Conservation (phyloP, 2,797 vertebrate genomes). For the Notolepis coatsorum region DNA sequence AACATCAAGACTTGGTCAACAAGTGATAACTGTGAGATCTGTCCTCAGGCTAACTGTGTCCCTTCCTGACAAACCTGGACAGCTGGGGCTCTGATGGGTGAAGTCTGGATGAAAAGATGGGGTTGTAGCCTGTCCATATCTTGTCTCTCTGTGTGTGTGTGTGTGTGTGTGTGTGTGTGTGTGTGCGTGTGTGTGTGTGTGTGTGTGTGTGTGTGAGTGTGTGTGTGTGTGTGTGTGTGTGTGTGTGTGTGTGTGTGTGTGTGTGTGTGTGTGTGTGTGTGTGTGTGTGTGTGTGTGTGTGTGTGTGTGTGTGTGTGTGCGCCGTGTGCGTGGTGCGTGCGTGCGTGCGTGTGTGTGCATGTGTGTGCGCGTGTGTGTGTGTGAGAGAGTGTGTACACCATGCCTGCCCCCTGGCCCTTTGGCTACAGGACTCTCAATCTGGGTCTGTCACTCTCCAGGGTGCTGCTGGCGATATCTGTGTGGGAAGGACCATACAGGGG, state of each 20-base stretch:
- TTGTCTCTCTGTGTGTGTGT: not conserved
- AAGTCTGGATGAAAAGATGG: constrained; percentile 22
- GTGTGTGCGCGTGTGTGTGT: constrained; percentile 3
- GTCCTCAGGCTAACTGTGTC: too few species aligned
- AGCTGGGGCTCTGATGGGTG: constrained; percentile 46
- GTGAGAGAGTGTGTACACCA: constrained; percentile 26
- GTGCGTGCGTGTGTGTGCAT: too few species aligned
- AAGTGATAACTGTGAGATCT: too few species aligned
- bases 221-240: constrained; percentile 21
- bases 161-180: not conserved
- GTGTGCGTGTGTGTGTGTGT: not conserved
- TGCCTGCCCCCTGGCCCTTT: constrained; percentile 44
- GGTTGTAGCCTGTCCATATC: too few species aligned
- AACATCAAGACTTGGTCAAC: too few species aligned
- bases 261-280: constrained; percentile 25
- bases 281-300: not conserved
- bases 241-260: constrained; percentile 2
- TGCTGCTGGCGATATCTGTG: too few species aligned
- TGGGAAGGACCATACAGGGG: constrained; percentile 3
- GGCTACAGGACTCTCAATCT: constrained; percentile 55
- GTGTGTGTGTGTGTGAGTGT: constrained; percentile 2
- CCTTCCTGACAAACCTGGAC: too few species aligned
- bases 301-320: not conserved
- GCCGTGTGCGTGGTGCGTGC: too few species aligned
- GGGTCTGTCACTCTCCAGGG: constrained; percentile 49